These are phyloP conservation scores for Smittia aterrima DNA, from an alignment of 2,888 invertebrate genomes.

Conservation along the genomic window DNA sequence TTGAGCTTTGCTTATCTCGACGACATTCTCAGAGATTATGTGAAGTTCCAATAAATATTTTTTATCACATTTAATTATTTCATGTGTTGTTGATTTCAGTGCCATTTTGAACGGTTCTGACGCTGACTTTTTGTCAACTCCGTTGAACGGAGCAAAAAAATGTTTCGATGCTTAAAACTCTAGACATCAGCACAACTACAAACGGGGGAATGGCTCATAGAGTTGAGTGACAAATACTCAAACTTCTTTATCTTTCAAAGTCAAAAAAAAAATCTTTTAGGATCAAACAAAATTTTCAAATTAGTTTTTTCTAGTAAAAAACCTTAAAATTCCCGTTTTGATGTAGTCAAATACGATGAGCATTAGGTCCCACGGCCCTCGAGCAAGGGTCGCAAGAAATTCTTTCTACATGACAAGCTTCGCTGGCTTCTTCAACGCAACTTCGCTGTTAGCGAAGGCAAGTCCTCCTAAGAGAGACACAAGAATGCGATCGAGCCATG, in stretches of 20 bases:
- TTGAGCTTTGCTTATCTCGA: too few relatives aligned
- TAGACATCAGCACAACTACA: too few relatives aligned
- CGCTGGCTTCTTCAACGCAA: background rate
- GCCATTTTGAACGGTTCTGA: background rate
- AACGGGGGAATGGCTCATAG: too few relatives aligned
- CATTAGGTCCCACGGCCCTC: constrained; percentile 3
- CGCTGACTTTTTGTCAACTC: background rate
- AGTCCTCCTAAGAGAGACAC: constrained; percentile 76
- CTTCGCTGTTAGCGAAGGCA: constrained; percentile 58
- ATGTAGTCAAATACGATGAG: background rate
- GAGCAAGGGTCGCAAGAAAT: background rate
- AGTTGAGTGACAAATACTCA: too few relatives aligned
- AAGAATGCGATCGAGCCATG: constrained; percentile 89
- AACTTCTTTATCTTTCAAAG: background rate
- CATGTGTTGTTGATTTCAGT: background rate
- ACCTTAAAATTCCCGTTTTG: background rate
- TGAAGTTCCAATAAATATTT: constrained; percentile 3
- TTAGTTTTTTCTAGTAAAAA: background rate
- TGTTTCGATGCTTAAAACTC: too few relatives aligned
- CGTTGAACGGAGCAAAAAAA: background rate
- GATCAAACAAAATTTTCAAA: too few relatives aligned
- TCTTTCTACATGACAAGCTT: constrained; percentile 28
- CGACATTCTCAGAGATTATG: background rate
- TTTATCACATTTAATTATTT: background rate
- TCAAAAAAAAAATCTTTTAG: too few relatives aligned